Evolutionary conservation across 2,888 invertebrate genomes (phyloP).

Genomic region (Ceraclea dissimilis): DNA sequence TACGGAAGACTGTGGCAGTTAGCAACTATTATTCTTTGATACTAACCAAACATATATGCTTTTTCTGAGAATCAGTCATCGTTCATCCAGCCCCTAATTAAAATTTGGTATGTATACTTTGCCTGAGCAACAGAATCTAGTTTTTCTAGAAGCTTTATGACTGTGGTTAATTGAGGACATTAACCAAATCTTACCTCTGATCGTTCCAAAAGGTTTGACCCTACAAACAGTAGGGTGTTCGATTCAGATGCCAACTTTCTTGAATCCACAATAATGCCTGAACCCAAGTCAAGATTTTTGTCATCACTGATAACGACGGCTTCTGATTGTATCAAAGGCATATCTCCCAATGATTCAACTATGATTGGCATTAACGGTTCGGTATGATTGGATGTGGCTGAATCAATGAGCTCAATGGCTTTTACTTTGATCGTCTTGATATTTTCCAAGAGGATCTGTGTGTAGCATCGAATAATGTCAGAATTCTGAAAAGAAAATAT

Average conservation of each 20-base stretch:
- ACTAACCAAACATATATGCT: too few relatives aligned
- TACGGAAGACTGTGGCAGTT: too few relatives aligned
- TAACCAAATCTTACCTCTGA: conserved; percentile 38
- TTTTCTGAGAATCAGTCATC: too few relatives aligned
- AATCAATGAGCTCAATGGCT: conserved; percentile 47
- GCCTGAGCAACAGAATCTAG: too few relatives aligned
- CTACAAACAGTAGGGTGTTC: conserved; percentile 45
- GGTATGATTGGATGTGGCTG: conserved; percentile 44
- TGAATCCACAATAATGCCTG: conserved; percentile 51
- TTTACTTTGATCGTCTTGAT: conserved; percentile 54
- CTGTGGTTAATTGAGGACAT: too few relatives aligned
- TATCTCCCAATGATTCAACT: conserved; percentile 53
- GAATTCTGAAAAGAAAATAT: conserved; percentile 32
- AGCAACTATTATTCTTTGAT: too few relatives aligned
- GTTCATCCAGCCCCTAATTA: too few relatives aligned
- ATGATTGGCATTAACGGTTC: conserved; percentile 49
- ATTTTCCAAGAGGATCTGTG: conserved; percentile 71
- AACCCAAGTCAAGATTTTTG: conserved; percentile 36
- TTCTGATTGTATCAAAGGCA: conserved; percentile 63
- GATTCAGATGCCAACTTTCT: conserved; percentile 51
- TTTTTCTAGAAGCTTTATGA: too few relatives aligned
- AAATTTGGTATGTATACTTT: too few relatives aligned
- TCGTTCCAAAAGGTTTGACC: conserved; percentile 45
- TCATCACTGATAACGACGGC: conserved; percentile 50
- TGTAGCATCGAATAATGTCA: conserved; percentile 51